Evolutionary conservation across 2,113 vertebrate species (phyloP).

Genomic region (Jaculus jaculus): DNA sequence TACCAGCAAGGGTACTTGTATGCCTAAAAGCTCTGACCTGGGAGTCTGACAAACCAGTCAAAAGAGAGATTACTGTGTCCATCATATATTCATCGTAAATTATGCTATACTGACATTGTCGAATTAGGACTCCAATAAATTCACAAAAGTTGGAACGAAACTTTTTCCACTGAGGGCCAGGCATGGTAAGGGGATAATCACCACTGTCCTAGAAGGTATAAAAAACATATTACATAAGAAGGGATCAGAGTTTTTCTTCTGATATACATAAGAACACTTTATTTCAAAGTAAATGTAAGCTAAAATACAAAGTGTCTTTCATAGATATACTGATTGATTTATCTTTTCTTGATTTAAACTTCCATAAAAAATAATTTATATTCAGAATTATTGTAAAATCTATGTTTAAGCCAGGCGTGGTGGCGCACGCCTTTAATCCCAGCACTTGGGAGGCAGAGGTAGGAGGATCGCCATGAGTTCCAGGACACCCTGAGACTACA

Average conservation of each 20-base stretch:
- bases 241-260: neutral
- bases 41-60: conserved; percentile 98
- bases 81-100: conserved; percentile 99
- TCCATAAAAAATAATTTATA: neutral
- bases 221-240: conserved; percentile 43
- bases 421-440: too few species aligned
- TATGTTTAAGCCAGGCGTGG: neutral
- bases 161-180: conserved; percentile 98
- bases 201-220: conserved; percentile 92
- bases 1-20: conserved; percentile 98
- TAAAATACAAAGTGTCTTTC: neutral
- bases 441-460: too few species aligned
- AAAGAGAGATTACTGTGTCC: conserved; percentile 99
- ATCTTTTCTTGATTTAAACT: neutral
- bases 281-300: neutral
- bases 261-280: neutral
- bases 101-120: conserved; percentile 99
- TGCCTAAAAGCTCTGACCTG: conserved; percentile 99
- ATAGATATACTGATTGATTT: neutral
- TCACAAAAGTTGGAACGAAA: conserved; percentile 99
- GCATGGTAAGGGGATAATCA: conserved; percentile 99
- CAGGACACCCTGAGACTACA: too few species aligned
- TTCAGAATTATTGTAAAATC: conserved; percentile 27
- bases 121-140: conserved; percentile 98
- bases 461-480: too few species aligned